A percentile compares a stretch with the other conserved stretches of the same genome.
Evolutionary conservation across 1,140 invertebrate species (phyloP).

Genomic region (Forficula auricularia): DNA sequence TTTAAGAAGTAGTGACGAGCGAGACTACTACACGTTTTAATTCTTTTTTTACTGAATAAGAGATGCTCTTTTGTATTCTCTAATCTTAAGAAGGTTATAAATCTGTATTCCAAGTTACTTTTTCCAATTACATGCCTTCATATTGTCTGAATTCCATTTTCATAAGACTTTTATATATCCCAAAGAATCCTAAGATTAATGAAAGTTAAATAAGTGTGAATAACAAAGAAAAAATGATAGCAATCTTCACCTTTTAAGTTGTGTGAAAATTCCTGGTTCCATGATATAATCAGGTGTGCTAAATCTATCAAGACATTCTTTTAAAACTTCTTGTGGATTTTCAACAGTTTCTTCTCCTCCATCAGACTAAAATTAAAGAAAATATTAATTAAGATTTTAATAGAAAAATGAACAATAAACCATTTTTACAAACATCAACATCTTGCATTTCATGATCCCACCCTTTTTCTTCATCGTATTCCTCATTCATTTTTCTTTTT

Average conservation of each 20-base stretch:
- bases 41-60: too few relatives aligned
- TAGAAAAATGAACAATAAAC: not conserved
- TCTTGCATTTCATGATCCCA: conserved; percentile 19
- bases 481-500: conserved; percentile 19
- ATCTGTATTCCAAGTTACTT: too few relatives aligned
- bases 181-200: too few relatives aligned
- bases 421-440: conserved; percentile 14
- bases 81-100: too few relatives aligned
- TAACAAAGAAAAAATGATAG: too few relatives aligned
- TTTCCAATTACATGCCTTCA: too few relatives aligned
- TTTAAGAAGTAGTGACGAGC: too few relatives aligned
- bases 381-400: not conserved
- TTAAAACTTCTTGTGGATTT: conserved; percentile 66
- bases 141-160: too few relatives aligned
- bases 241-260: conserved; percentile 76
- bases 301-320: conserved; percentile 79
- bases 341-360: conserved; percentile 53
- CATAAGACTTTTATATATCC: too few relatives aligned
- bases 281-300: conserved; percentile 90
- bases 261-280: conserved; percentile 90
- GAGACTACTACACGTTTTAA: too few relatives aligned
- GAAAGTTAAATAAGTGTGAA: too few relatives aligned
- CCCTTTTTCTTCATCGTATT: conserved; percentile 19
- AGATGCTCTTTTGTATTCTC: too few relatives aligned
- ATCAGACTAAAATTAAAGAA: conserved; percentile 25